These are phyloP conservation scores for Syrista parreyssii DNA, from an alignment of 2,888 invertebrate genomes.

Conservation along the genomic window DNA sequence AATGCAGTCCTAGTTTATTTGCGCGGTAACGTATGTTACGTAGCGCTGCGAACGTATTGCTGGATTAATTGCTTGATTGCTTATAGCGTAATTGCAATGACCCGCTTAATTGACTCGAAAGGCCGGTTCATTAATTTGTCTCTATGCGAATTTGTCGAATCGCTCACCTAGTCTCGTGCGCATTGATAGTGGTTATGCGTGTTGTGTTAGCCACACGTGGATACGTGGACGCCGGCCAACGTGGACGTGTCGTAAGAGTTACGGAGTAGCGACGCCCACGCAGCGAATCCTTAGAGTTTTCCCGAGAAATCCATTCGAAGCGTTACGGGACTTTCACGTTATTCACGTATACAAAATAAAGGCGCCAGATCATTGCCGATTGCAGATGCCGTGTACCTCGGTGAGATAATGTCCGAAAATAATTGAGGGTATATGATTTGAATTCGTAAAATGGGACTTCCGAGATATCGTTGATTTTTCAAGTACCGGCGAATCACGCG, in stretches of 20 bases:
- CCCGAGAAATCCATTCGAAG: background rate
- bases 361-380: background rate
- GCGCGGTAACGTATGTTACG: too few relatives aligned
- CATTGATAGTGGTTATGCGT: background rate
- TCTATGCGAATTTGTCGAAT: background rate
- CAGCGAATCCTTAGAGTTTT: background rate
- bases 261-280: background rate
- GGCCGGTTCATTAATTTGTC: background rate
- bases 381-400: constrained; percentile 14
- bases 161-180: background rate
- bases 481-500: background rate
- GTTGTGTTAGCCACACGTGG: background rate
- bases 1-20: background rate
- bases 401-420: constrained; percentile 40
- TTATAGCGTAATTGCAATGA: background rate
- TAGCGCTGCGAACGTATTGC: background rate
- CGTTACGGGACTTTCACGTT: constrained; percentile 29
- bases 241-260: background rate
- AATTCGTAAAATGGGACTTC: background rate
- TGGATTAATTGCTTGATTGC: background rate
- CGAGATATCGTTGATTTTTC: background rate
- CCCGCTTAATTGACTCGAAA: background rate
- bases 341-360: background rate
- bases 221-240: background rate
- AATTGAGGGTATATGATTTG: constrained; percentile 17